Evolutionary conservation across 2,888 invertebrate genomes (phyloP).

Genomic region (Zelleria hepariella): DNA sequence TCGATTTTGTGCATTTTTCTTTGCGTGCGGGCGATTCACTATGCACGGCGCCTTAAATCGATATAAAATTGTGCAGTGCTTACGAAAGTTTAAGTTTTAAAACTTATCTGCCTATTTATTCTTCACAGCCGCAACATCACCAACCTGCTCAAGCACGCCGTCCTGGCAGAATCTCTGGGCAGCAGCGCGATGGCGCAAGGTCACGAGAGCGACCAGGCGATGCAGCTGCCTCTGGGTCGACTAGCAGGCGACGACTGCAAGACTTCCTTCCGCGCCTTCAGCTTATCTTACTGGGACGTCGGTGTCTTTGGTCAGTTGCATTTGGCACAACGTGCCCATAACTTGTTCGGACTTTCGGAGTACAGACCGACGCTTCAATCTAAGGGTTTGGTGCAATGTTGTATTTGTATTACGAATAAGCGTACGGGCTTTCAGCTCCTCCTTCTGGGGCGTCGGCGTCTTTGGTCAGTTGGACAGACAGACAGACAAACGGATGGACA

Average conservation of each 20-base stretch:
- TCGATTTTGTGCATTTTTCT: too few species aligned
- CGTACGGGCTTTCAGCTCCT: too few species aligned
- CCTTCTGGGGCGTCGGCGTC: too few species aligned
- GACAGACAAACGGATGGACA: too few species aligned
- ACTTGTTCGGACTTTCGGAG: too few species aligned
- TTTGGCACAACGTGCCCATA: too few species aligned
- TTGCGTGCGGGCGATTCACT: too few species aligned
- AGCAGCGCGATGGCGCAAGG: neutral
- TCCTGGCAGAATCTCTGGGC: neutral
- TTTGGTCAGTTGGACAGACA: neutral
- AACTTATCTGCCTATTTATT: neutral
- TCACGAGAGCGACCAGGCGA: neutral
- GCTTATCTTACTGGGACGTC: neutral
- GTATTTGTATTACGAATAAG: too few species aligned
- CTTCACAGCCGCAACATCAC: neutral
- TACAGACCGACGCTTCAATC: too few species aligned
- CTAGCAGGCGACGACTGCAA: neutral
- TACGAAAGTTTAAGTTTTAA: neutral
- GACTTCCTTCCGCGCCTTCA: neutral
- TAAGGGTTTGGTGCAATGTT: too few species aligned
- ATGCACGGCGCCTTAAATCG: too few species aligned
- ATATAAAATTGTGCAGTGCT: too few species aligned
- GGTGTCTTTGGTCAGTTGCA: conserved; percentile 11
- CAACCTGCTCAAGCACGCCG: neutral
- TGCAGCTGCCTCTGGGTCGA: neutral